Base-by-base conservation (phyloP, 2,888 invertebrate genomes). In the Thymelicus lineola region DNA sequence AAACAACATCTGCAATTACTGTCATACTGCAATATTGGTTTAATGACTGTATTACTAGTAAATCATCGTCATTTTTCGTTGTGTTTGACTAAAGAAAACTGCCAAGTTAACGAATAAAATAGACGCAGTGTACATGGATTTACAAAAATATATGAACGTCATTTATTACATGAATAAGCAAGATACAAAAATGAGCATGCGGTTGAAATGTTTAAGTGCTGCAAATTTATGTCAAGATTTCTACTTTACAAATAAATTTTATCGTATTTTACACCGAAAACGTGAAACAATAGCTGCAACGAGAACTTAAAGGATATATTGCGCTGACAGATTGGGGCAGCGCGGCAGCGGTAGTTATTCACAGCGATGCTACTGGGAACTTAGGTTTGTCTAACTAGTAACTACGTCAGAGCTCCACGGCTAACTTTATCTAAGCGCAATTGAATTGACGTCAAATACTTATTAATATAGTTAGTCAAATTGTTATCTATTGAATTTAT, bases 291-390 rank as follows among this genome's bases (percentile, higher is more conserved):
- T 68, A 62, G 68, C 57, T 48, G 36, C 68, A 68, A 36, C 55
- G 61, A 36, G 62, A 69, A 69, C 68, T 69, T 60, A 58, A 62
- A 69, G 61, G 68, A 69, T 69, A 68, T 68, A 69, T 63, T 63
- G 68, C 38, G 68, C 68, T 69, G 68, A 69, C 68, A 69, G 68
- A 69, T 63, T 69, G 68, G 62, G 62, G 17, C 57, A 63, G 57
- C 57, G 68, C 55, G 62, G 17, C 57, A 63, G 57, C 57, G 38
- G 57, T 58, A 63, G 68, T 69, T 69, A 58, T 69, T 69, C 62
- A 69, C 62, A 63, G 62, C 46, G 42, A 57, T 36, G 62, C 62
- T 48, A 58, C 68, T 57, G 68, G 42, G 45, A 69, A 69, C 68
- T 69, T 62, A 38, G 62, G 68, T 55, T 62, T 46, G 61, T 63